Base-by-base conservation (phyloP, 2,888 invertebrate genomes). In the Altica lythri region DNA sequence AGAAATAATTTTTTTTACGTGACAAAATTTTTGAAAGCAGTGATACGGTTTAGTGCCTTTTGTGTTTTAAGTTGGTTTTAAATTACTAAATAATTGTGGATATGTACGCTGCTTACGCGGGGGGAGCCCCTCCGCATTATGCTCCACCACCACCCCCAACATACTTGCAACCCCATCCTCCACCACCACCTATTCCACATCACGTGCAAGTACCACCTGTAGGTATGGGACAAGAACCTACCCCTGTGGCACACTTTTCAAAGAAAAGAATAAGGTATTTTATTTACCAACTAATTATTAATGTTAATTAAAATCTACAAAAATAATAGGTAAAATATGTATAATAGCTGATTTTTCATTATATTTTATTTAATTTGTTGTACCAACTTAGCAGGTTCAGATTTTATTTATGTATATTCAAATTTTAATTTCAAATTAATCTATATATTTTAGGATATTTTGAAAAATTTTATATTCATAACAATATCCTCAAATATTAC, bases 51-150 rank as follows among this genome's bases (percentile, higher is more conserved):
- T 9, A 52, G 51, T 52, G 48, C 37, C 37, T 52, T 48, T 53
- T 51, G 32, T 50, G 40, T 18, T 25, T 43, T 54, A 18, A 27
- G 38, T 56, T 48, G 19, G 12, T 50, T 43, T 44, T 22, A 37
- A 51, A 27, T 38, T 12, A 40, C 5, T 40, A 48, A 48, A 19
- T 48, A 45, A 53, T 47, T 55, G 57, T 56, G 57, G 57, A 62
- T 60, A 79, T 79, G 78, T 79, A 79, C 75, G 75, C 77, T 59
- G 74, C 78, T 63, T 78, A 78, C 67, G 77, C 78, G 59, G 77
- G 76, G 70, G 76, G 74, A 67, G 76, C 74, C 59, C 77, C 75
- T 64, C 76, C 76, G 53, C 77, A 77, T 65, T 78, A 76, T 62
- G 76, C 77, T 63, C 77, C 78, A 62, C 75, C 78, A 68, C 75